Evolutionary conservation across 1,140 invertebrate species (phyloP), one percentile per base, ranked within the genome.

Genomic region (Euura lappo): DNA sequence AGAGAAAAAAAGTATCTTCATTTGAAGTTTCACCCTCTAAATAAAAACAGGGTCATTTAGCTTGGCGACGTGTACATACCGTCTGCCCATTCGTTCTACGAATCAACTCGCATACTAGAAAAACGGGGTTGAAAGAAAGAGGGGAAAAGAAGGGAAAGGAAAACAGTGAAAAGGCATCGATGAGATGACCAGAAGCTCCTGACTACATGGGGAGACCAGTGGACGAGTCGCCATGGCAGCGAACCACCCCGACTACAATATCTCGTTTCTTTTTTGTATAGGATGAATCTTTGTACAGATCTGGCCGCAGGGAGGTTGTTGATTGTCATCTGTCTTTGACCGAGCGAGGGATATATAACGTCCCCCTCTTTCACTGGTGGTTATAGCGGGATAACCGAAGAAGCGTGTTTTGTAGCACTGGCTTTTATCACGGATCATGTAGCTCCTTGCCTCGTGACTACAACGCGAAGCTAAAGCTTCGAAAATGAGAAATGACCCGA

Each of bases 251-350:
- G 51, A 60, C 28, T 28, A 28, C 28, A 28, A n/a, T 28, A 60
- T 60, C 51, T 60, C 8, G 8, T 60, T 60, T 60, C 13, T 60
- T n/a, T 60, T 60, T 51, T 60, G 10, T 60, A n/a, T 60, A 8
- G 51, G 51, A 60, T 60, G 1, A n/a, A 60, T 60, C 51, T 60
- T 60, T 60, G 51, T 60, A 60, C 13, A n/a, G 51, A 60, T 60
- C 51, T 60, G 3, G 8, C 3, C 3, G 51, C 10, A n/a, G 51
- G 51, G 51, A 6, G 51, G 51, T 11, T n/a, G 51, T n/a, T 60
- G 51, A 60, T 60, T 60, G 51, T 60, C 51, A n/a, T 60, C 51
- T 60, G 51, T 60, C 51, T 60, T 60, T 60, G 51, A 60, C 51
- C 51, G 51, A 60, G 51, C 51, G 51, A 60, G 51, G 8, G 3